Evolutionary conservation across 2,113 vertebrate species (phyloP).

Genomic region (Psilopsiagon aymara): DNA sequence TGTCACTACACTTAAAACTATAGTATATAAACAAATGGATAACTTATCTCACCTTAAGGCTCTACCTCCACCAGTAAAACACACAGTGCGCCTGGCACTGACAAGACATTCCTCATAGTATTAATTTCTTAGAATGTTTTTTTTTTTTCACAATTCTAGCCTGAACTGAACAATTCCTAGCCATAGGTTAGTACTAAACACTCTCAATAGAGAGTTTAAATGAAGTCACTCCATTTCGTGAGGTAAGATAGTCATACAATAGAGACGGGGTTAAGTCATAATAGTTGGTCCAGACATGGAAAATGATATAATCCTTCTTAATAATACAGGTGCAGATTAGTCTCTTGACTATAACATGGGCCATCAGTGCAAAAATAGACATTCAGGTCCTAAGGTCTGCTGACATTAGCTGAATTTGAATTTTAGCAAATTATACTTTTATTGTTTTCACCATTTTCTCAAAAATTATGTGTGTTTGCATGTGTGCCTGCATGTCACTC

Average conservation of each 20-base stretch:
- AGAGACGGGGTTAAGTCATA: not conserved
- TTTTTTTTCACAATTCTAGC: not conserved
- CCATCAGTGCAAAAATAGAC: not conserved
- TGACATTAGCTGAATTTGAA: not conserved
- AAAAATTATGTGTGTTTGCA: not conserved
- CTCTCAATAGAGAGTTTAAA: not conserved
- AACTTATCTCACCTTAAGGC: not conserved
- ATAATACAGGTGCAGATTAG: not conserved
- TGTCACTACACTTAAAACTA: not conserved
- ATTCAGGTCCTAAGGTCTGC: not conserved
- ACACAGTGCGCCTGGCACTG: not conserved
- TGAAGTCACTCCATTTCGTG: rapidly evolving
- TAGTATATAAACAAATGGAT: not conserved
- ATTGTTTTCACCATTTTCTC: not conserved
- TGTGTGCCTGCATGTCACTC: not conserved
- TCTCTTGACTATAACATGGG: not conserved
- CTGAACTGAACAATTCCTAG: not conserved
- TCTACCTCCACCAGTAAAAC: not conserved
- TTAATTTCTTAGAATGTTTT: not conserved
- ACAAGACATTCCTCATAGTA: not conserved
- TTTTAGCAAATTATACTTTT: not conserved
- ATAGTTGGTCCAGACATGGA: not conserved
- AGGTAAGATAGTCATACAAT: not conserved
- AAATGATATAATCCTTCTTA: not conserved
- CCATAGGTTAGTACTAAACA: not conserved